Percentiles rank a stretch among this genome's conserved stretches.
Evolutionary conservation across 1,140 invertebrate genomes (phyloP).

Genomic region (Trinorchestia longiramus): DNA sequence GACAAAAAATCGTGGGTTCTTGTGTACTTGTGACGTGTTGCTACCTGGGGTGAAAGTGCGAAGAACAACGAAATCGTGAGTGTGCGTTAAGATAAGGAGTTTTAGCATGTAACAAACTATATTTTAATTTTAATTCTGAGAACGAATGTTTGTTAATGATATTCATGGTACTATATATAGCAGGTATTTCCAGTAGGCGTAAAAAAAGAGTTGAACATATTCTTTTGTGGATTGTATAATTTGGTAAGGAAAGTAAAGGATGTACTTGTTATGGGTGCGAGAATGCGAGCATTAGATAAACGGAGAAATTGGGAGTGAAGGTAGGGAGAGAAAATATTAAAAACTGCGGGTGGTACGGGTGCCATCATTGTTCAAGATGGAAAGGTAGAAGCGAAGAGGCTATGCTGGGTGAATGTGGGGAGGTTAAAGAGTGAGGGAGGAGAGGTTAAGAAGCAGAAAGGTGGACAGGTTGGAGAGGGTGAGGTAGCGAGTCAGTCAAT

Average conservation of each 20-base stretch:
- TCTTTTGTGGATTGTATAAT: not conserved
- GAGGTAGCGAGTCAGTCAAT: not conserved
- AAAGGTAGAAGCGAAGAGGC: not conserved
- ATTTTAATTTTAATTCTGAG: not conserved
- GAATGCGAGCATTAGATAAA: not conserved
- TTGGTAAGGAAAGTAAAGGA: not conserved
- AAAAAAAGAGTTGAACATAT: not conserved
- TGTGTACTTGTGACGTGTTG: no score
- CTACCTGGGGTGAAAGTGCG: not conserved
- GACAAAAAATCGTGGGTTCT: no score
- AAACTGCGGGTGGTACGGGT: not conserved
- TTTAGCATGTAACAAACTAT: not conserved
- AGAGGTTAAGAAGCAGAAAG: not conserved
- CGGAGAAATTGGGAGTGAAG: not conserved
- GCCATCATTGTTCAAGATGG: not conserved
- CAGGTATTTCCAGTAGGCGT: not conserved
- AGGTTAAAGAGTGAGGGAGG: not conserved
- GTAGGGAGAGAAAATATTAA: not conserved
- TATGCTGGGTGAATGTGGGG: not conserved
- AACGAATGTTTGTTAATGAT: not conserved
- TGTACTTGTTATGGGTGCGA: not conserved
- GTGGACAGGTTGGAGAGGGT: not conserved
- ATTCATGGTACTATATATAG: not conserved
- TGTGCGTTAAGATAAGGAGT: not conserved
- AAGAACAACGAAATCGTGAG: not conserved